A percentile compares a stretch with the other conserved stretches of the same genome.
These are phyloP conservation scores for Pharmacophagus antenor DNA, from an alignment of 2,888 invertebrate species.

Conservation along the genomic window DNA sequence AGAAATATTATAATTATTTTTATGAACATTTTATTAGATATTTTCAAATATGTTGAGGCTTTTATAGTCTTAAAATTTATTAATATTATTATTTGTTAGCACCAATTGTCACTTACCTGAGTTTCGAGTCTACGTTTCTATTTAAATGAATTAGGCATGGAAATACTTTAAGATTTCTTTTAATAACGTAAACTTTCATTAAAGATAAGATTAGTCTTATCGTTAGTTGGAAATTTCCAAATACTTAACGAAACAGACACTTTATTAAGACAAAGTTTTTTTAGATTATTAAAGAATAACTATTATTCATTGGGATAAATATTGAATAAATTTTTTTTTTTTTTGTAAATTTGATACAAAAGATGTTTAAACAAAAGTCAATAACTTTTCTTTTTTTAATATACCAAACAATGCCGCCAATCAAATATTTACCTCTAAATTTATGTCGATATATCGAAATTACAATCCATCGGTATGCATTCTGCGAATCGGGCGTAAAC, in stretches of 20 bases:
- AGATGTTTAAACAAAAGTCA: background rate
- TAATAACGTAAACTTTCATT: background rate
- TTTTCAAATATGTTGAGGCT: no score
- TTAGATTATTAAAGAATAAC: background rate
- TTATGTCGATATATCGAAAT: slow-evolving; percentile 6
- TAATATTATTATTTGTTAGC: no score
- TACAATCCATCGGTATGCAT: slow-evolving; percentile 19
- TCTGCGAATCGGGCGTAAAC: slow-evolving; percentile 25
- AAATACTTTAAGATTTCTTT: background rate
- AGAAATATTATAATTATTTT: background rate
- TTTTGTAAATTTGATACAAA: background rate
- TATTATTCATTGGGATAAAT: background rate
- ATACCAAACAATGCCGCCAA: background rate
- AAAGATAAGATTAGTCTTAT: background rate
- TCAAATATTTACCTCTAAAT: slow-evolving; percentile 22
- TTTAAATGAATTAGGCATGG: background rate
- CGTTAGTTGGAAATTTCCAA: background rate
- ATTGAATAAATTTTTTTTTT: no score
- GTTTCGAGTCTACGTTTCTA: background rate
- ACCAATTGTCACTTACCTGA: no score
- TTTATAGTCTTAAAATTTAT: no score
- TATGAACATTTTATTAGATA: no score
- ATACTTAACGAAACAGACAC: background rate
- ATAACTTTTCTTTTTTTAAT: background rate
- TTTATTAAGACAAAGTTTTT: background rate